Conservation (phyloP, 2,888 invertebrate species). For the Rhorus exstirpatorius region DNA sequence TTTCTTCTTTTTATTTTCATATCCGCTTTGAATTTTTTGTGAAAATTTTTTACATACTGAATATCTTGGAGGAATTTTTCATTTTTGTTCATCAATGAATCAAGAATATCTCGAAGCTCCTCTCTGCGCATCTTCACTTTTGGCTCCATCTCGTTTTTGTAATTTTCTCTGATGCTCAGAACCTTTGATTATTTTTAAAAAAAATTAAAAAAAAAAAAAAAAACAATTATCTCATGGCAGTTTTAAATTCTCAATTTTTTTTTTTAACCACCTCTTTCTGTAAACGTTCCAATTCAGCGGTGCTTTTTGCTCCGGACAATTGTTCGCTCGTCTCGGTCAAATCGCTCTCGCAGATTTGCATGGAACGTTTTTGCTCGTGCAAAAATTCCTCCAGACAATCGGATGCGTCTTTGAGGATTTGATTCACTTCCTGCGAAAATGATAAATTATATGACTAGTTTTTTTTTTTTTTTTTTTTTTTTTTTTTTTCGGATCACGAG, state of each 20-base stretch:
- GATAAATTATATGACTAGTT: background rate
- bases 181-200: slow-evolving; percentile 58
- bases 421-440: slow-evolving; percentile 51
- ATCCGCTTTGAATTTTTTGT: background rate
- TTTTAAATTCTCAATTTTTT: background rate
- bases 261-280: slow-evolving; percentile 66
- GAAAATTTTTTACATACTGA: slow-evolving; percentile 59
- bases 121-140: slow-evolving; percentile 41
- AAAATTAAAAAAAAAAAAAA: no score
- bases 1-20: background rate
- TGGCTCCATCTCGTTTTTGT: slow-evolving; percentile 52
- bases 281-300: slow-evolving; percentile 65
- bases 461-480: slow-evolving; percentile 8
- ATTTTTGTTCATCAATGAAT: slow-evolving; percentile 59
- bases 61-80: slow-evolving; percentile 66
- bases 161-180: slow-evolving; percentile 51
- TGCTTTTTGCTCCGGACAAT: slow-evolving; percentile 50
- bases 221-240: background rate
- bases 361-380: slow-evolving; percentile 36
- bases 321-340: slow-evolving; percentile 43
- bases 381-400: slow-evolving; percentile 56
- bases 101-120: slow-evolving; percentile 51
- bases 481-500: background rate
- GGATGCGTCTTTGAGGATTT: slow-evolving; percentile 42
- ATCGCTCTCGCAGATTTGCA: slow-evolving; percentile 27